A percentile compares a stretch with the other conserved stretches of the same genome.
Evolutionary conservation across 37 sponge, comb jelly and placozoan species (phyloP).

Genomic region (Cliona cf. orientalis): DNA sequence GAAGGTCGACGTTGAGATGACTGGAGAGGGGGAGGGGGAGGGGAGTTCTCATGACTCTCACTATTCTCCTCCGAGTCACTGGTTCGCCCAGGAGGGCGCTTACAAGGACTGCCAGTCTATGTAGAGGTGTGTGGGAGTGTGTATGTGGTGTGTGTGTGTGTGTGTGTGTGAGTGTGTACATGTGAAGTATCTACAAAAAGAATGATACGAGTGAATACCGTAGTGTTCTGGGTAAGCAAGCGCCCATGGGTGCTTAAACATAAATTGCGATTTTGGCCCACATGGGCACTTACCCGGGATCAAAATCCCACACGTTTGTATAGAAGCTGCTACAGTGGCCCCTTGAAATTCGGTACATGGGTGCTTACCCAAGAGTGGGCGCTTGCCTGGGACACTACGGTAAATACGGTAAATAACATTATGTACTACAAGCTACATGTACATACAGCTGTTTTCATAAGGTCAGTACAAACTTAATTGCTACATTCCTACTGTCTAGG

Average conservation of each 20-base stretch:
- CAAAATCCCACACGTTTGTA: too few species aligned
- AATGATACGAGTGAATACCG: neutral
- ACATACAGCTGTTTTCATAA: neutral
- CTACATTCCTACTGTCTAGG: too few species aligned
- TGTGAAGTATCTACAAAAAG: neutral
- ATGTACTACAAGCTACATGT: neutral
- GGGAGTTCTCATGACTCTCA: neutral
- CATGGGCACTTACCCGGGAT: too few species aligned
- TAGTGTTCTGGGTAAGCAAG: too few species aligned
- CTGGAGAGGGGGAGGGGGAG: constrained; percentile 5
- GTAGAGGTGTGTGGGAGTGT: neutral
- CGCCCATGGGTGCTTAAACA: too few species aligned
- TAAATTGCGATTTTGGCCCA: too few species aligned
- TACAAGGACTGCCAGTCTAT: neutral
- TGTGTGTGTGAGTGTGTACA: neutral
- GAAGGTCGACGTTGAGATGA: neutral
- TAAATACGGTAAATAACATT: too few species aligned
- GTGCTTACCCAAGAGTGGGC: too few species aligned
- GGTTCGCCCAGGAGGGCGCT: neutral
- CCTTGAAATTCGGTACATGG: too few species aligned
- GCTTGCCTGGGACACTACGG: too few species aligned
- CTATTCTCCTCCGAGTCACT: neutral
- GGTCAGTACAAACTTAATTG: too few species aligned
- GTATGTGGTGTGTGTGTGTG: neutral
- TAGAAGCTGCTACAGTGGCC: too few species aligned